Evolutionary conservation across 2,113 vertebrate species (phyloP).

Genomic region (Erythrocercus mccallii): DNA sequence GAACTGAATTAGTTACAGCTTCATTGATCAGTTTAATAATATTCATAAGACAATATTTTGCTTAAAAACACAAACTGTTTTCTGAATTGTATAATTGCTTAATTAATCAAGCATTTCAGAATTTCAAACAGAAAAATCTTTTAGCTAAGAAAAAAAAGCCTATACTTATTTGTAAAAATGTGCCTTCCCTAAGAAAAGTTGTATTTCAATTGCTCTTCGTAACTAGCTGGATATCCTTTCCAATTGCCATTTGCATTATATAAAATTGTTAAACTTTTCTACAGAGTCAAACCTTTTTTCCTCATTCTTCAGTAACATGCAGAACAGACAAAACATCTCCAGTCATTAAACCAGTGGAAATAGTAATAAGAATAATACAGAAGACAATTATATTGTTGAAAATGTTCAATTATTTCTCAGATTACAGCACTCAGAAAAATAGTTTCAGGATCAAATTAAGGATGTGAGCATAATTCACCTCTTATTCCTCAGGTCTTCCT

Average conservation of each 20-base stretch:
- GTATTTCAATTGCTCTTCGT: neutral
- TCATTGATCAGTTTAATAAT: neutral
- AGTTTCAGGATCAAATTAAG: neutral
- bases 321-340: neutral
- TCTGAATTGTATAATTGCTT: neutral
- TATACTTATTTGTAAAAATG: neutral
- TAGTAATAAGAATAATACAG: neutral
- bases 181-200: neutral
- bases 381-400: neutral
- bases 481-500: neutral
- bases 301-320: neutral
- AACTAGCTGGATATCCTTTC: neutral
- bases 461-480: neutral
- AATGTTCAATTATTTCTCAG: neutral
- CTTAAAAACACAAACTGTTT: neutral
- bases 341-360: neutral
- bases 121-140: neutral
- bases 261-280: neutral
- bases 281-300: neutral
- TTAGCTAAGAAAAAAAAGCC: neutral
- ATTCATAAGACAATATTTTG: neutral
- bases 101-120: neutral
- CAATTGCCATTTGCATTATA: neutral
- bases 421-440: neutral
- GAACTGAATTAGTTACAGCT: neutral